A percentile compares a stretch with the other conserved stretches of the same genome.
phyloP scores from a whole-genome alignment of 2,113 vertebrate species.

The Trogon melanurus region DNA sequence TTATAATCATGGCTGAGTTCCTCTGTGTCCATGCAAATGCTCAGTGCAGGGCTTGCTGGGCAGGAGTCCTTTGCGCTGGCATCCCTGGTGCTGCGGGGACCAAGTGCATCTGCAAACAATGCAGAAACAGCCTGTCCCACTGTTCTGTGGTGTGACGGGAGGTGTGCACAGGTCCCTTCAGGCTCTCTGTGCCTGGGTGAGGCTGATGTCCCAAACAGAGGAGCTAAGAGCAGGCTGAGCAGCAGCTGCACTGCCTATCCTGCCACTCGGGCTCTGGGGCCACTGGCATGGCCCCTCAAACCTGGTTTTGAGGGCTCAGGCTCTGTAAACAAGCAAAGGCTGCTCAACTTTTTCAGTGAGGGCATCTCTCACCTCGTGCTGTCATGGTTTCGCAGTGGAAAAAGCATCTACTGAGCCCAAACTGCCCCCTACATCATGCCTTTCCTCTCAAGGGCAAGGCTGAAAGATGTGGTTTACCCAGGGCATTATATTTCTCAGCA shows the following conservation, averaged over 20 bases:
- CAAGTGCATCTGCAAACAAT: background rate
- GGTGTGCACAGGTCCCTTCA: accelerated
- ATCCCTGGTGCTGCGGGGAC: background rate
- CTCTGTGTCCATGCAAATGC: accelerated
- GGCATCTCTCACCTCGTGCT: background rate
- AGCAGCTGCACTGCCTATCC: background rate
- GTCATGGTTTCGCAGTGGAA: background rate
- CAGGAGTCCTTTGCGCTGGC: background rate
- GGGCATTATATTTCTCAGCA: accelerated
- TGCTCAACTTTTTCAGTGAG: background rate
- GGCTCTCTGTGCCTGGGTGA: accelerated
- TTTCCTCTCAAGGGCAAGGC: background rate
- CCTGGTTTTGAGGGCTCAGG: background rate
- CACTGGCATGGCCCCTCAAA: accelerated
- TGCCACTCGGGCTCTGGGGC: accelerated
- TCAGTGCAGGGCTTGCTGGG: background rate
- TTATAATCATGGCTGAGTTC: background rate
- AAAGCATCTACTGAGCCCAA: background rate
- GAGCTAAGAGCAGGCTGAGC: background rate
- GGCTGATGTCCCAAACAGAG: background rate
- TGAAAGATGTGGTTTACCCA: background rate
- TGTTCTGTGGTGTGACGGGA: background rate
- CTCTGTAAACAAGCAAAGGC: accelerated
- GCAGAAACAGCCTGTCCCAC: background rate
- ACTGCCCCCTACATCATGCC: background rate